Conservation (phyloP, 2,797 vertebrate genomes). For the Cirrhinus molitorella region DNA sequence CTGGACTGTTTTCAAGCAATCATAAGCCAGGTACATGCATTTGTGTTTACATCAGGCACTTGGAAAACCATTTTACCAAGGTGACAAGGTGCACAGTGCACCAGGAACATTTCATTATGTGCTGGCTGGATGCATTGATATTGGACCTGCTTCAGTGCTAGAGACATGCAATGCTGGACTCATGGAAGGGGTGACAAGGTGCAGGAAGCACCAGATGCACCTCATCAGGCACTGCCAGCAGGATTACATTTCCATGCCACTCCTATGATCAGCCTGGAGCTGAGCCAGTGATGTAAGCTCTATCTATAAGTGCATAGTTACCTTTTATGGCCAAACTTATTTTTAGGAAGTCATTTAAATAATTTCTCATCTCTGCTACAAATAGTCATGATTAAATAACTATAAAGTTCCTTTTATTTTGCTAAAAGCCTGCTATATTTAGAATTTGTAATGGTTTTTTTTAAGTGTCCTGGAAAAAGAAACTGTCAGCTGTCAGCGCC, state of each 20-base stretch:
- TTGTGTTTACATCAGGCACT: neutral
- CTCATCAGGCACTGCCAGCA: neutral
- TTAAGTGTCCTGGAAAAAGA: neutral
- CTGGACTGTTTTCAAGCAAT: neutral
- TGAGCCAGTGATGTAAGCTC: neutral
- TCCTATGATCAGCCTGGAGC: neutral
- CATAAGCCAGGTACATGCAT: neutral
- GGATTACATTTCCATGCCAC: neutral
- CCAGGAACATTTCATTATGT: conserved; percentile 8
- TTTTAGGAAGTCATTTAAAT: neutral
- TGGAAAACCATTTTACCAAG: neutral
- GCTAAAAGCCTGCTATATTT: conserved; percentile 21
- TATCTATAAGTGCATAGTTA: neutral
- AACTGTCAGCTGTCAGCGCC: neutral
- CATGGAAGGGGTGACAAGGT: conserved; percentile 1
- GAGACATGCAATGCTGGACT: neutral
- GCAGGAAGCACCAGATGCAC: conserved; percentile 28
- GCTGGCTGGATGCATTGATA: neutral
- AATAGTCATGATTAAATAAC: conserved; percentile 4
- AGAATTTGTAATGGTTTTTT: conserved; percentile 9
- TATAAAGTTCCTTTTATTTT: neutral
- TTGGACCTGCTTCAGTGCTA: neutral
- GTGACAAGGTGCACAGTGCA: neutral
- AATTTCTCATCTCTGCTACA: neutral
- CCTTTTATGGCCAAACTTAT: neutral